Conservation (phyloP, 2,888 invertebrate genomes). For the Marronus borbonicus region DNA sequence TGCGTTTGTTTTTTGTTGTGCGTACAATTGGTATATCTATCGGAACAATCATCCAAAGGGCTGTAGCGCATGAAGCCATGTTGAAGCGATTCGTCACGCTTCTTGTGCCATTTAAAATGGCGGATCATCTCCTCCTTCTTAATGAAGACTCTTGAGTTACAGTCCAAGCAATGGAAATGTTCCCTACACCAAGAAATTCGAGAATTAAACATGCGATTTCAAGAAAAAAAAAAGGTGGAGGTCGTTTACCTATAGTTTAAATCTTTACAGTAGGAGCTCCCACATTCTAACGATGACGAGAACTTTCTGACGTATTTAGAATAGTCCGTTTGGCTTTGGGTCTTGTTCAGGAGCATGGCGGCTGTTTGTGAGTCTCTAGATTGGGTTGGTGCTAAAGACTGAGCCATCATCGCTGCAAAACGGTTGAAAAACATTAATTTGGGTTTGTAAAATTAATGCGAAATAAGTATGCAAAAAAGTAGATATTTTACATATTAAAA, state of each 20-base stretch:
- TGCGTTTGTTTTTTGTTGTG: slow-evolving; percentile 96
- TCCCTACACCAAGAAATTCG: slow-evolving; percentile 74
- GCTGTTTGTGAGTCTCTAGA: slow-evolving; percentile 70
- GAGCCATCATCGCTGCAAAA: slow-evolving; percentile 72
- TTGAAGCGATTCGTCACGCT: slow-evolving; percentile 95
- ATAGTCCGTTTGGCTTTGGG: slow-evolving; percentile 85
- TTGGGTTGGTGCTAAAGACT: slow-evolving; percentile 70
- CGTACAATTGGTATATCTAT: slow-evolving; percentile 84
- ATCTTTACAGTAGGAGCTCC: slow-evolving; percentile 88
- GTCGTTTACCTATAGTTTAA: slow-evolving; percentile 79
- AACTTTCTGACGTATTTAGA: slow-evolving; percentile 92
- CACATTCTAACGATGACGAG: slow-evolving; percentile 86
- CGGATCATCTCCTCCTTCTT: slow-evolving; percentile 99
- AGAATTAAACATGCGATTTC: not conserved
- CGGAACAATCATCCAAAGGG: slow-evolving; percentile 94
- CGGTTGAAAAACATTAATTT: not conserved
- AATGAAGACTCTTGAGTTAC: slow-evolving; percentile 87
- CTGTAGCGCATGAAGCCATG: slow-evolving; percentile 95
- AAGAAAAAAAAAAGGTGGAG: not conserved
- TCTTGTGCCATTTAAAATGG: slow-evolving; percentile 99
- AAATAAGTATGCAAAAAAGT: too few relatives aligned
- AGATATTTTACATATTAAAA: too few relatives aligned
- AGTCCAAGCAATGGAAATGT: slow-evolving; percentile 94
- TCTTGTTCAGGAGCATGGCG: slow-evolving; percentile 74
- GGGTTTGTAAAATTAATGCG: too few relatives aligned